Evolutionary conservation across 2,888 invertebrate genomes (phyloP).

Genomic region (Tachina grossa): DNA sequence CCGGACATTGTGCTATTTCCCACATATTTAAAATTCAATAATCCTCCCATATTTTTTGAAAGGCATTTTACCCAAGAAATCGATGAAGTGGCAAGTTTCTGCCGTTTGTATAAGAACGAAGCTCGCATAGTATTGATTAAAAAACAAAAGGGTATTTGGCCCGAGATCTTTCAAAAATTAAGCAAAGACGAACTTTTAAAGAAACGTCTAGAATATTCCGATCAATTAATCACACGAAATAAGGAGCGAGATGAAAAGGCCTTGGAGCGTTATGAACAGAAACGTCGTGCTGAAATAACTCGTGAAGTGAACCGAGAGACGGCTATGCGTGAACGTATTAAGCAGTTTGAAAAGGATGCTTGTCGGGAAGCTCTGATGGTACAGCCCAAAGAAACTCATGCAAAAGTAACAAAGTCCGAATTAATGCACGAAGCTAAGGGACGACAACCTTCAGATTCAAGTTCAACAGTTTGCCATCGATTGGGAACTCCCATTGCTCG

Average conservation of each 20-base stretch:
- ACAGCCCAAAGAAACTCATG: constrained; percentile 76
- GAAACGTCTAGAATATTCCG: constrained; percentile 80
- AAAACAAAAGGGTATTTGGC: constrained; percentile 80
- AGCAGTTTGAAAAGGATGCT: constrained; percentile 77
- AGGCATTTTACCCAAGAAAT: constrained; percentile 80
- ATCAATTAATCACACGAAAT: constrained; percentile 78
- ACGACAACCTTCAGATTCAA: background rate
- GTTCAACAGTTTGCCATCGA: constrained; percentile 57
- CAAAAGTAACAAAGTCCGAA: constrained; percentile 58
- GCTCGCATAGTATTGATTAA: constrained; percentile 80
- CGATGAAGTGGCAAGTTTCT: constrained; percentile 80
- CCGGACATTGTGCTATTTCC: constrained; percentile 81
- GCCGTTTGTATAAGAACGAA: constrained; percentile 81
- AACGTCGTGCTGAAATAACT: constrained; percentile 78
- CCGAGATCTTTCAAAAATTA: constrained; percentile 79
- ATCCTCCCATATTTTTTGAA: constrained; percentile 82
- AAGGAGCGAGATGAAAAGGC: constrained; percentile 80
- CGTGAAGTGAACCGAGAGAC: constrained; percentile 80
- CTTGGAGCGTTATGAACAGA: constrained; percentile 78
- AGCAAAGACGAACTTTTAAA: constrained; percentile 78
- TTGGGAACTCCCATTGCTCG: constrained; percentile 75
- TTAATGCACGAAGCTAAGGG: background rate
- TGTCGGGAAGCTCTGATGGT: constrained; percentile 79
- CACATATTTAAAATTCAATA: constrained; percentile 81
- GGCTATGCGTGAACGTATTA: constrained; percentile 79